These are phyloP conservation scores for Heptranchias perlo DNA, from an alignment of 2,113 vertebrate species.

Conservation along the genomic window DNA sequence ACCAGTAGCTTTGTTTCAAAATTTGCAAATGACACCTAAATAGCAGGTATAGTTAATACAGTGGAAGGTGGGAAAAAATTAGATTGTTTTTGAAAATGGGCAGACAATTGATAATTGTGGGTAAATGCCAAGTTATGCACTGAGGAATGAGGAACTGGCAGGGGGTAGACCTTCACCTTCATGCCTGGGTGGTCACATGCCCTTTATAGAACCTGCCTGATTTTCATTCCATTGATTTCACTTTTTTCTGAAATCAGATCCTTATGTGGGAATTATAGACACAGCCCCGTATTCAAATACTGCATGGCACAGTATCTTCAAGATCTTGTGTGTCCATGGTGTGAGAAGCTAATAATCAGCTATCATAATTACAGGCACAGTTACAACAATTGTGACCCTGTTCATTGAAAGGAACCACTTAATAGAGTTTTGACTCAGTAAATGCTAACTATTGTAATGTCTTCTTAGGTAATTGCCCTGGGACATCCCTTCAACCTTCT, in stretches of 20 bases:
- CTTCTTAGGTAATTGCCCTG: background rate
- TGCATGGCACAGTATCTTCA: background rate
- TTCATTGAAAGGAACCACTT: background rate
- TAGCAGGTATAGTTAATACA: too few species aligned
- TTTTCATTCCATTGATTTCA: background rate
- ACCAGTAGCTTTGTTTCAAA: too few species aligned
- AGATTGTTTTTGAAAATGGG: background rate
- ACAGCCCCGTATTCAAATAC: background rate
- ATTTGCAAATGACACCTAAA: too few species aligned
- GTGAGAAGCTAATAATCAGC: background rate
- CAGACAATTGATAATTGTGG: background rate
- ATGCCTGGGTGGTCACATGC: background rate
- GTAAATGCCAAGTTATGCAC: background rate
- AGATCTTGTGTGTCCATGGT: background rate
- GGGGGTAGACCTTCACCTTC: background rate
- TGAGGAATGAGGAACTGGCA: background rate
- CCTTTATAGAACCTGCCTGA: background rate
- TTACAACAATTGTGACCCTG: background rate
- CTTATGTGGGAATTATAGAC: background rate
- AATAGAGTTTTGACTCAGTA: background rate
- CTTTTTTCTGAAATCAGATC: background rate
- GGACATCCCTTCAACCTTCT: background rate
- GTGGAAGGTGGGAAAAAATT: background rate
- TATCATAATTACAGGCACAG: background rate
- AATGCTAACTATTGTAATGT: conserved; percentile 28